Percentiles rank a stretch among this genome's conserved stretches.
Evolutionary conservation across 2,888 invertebrate species (phyloP).

Genomic region (Uropetala carovei): DNA sequence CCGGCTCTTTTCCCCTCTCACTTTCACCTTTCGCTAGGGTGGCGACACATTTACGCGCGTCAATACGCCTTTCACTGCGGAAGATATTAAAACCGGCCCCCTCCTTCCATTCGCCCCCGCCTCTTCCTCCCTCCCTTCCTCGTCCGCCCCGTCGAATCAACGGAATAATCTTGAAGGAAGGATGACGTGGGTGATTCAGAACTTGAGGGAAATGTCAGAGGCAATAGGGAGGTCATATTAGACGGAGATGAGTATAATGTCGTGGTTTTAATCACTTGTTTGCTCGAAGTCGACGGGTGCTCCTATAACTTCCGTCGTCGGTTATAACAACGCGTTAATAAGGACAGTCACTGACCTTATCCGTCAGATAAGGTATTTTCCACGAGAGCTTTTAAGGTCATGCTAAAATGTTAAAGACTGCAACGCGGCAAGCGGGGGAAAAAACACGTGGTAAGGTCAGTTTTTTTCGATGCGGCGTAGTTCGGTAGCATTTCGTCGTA

Average conservation of each 20-base stretch:
- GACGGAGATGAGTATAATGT: not conserved
- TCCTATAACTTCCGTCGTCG: not conserved
- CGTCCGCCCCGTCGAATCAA: not conserved
- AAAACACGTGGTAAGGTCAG: not conserved
- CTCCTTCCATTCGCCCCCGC: too few species aligned
- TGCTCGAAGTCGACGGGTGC: not conserved
- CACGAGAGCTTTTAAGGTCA: not conserved
- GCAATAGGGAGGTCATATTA: not conserved
- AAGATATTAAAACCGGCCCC: too few species aligned
- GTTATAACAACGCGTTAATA: slow-evolving; percentile 25
- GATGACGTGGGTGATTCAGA: too few species aligned
- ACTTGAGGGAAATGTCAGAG: not conserved
- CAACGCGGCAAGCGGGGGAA: not conserved
- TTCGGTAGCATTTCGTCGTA: not conserved
- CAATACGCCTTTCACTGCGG: too few species aligned
- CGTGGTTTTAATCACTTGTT: slow-evolving; percentile 56
- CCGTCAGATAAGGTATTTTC: not conserved
- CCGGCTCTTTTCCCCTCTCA: too few species aligned
- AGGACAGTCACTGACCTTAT: slow-evolving; percentile 53
- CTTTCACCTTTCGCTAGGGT: too few species aligned
- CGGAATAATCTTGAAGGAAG: not conserved
- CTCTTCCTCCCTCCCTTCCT: too few species aligned
- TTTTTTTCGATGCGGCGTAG: not conserved
- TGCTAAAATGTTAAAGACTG: not conserved
- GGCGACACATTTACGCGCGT: too few species aligned